phyloP scores from a whole-genome alignment of 2,797 vertebrate genomes.

The Smutsia gigantea region DNA sequence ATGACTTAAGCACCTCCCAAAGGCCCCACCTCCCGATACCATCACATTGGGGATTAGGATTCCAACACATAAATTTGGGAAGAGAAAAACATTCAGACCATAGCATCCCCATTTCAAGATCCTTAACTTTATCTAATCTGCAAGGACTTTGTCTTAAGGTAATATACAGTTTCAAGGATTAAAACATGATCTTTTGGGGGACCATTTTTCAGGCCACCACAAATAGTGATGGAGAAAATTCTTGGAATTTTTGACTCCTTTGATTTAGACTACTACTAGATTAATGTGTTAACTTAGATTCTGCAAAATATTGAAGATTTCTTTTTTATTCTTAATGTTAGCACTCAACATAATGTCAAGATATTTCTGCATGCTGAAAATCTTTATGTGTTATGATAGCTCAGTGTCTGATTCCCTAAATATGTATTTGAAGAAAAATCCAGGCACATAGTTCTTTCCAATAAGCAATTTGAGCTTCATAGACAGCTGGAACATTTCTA shows the following conservation, averaged over 20 bases:
- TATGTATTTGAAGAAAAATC: constrained; percentile 47
- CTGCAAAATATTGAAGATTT: constrained; percentile 8
- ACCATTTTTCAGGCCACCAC: not conserved
- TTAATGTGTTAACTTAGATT: constrained; percentile 16
- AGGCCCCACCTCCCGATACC: not conserved
- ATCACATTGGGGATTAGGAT: not conserved
- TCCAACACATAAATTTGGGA: not conserved
- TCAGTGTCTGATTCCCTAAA: constrained; percentile 52
- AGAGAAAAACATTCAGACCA: not conserved
- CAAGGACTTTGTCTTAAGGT: not conserved
- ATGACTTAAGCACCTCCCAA: not conserved
- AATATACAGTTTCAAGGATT: not conserved
- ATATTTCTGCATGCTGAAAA: constrained; percentile 63
- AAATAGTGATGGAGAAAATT: not conserved
- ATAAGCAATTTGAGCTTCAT: constrained; percentile 60
- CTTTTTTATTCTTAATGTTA: constrained; percentile 18
- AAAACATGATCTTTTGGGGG: not conserved
- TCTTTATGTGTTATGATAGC: constrained; percentile 15
- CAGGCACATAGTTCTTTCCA: constrained; percentile 46
- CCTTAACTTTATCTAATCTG: not conserved
- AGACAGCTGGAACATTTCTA: constrained; percentile 65
- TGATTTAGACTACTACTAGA: not conserved
- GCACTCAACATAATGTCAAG: not conserved
- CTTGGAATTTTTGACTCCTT: not conserved
- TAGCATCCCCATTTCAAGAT: not conserved